Evolutionary conservation across 1,140 invertebrate genomes (phyloP).

Genomic region (Platyscapa corneri): DNA sequence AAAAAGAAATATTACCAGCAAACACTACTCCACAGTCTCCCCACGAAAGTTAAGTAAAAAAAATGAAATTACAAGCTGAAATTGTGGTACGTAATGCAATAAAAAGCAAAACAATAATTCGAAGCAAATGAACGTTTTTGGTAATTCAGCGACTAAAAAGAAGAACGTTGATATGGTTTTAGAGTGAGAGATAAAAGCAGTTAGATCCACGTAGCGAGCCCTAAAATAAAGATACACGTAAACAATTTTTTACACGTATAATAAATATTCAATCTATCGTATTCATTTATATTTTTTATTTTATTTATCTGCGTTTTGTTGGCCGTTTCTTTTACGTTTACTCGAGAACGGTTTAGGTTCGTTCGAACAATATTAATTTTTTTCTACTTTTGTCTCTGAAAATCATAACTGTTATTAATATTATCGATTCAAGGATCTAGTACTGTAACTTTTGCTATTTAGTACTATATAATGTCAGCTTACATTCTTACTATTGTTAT

Average conservation of each 20-base stretch:
- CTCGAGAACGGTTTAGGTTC: constrained; percentile 12
- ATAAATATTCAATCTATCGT: not conserved
- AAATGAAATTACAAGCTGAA: constrained; percentile 55
- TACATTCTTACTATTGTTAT: constrained; percentile 47
- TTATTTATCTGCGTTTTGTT: constrained; percentile 36
- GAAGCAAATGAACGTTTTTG: constrained; percentile 44
- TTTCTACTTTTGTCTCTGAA: constrained; percentile 14
- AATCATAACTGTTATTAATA: constrained; percentile 37
- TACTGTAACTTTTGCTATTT: constrained; percentile 51
- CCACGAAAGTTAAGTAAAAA: constrained; percentile 57
- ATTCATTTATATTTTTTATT: not conserved
- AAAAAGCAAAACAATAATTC: constrained; percentile 53
- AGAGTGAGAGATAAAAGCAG: constrained; percentile 46
- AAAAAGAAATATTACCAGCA: constrained; percentile 58
- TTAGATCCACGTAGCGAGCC: constrained; percentile 47
- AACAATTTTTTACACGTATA: not conserved
- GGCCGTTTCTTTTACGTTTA: constrained; percentile 13
- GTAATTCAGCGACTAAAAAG: constrained; percentile 42
- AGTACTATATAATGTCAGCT: constrained; percentile 50
- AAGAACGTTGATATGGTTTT: constrained; percentile 39
- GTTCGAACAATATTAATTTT: constrained; percentile 24
- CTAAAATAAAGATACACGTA: constrained; percentile 46
- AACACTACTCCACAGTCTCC: constrained; percentile 67
- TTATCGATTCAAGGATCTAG: constrained; percentile 39
- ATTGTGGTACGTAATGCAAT: constrained; percentile 59